These are phyloP conservation scores for Calyptommatus sinebrachiatus DNA, from an alignment of 2,113 vertebrate genomes.

Conservation along the genomic window DNA sequence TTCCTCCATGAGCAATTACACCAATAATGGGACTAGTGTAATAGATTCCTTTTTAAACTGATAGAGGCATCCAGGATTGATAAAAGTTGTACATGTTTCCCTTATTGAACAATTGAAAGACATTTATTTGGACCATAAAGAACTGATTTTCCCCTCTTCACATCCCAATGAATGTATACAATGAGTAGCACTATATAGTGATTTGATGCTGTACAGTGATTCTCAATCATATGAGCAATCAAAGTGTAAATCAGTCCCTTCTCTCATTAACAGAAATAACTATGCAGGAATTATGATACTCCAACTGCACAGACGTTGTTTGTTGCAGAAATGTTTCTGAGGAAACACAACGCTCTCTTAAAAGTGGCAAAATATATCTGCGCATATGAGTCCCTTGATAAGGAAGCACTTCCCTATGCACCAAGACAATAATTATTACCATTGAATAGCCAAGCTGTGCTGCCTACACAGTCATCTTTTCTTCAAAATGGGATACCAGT, in stretches of 20 bases:
- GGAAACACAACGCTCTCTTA: not conserved
- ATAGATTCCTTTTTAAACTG: too few species aligned
- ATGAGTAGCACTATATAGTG: too few species aligned
- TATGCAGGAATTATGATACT: not conserved
- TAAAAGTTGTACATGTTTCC: too few species aligned
- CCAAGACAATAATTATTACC: not conserved
- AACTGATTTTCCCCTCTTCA: too few species aligned
- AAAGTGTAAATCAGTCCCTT: not conserved
- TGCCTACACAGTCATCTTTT: not conserved
- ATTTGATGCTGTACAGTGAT: not conserved
- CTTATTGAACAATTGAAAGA: too few species aligned
- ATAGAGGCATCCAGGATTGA: too few species aligned
- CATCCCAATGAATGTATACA: too few species aligned
- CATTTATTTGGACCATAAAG: too few species aligned
- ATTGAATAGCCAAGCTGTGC: not conserved
- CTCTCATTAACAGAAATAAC: not conserved
- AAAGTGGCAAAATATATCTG: not conserved
- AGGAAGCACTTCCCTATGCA: not conserved
- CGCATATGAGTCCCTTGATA: not conserved
- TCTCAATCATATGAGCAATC: not conserved
- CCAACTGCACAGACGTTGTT: not conserved
- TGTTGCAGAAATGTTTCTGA: not conserved
- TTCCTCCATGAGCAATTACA: too few species aligned
- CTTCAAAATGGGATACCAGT: not conserved
- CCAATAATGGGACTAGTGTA: too few species aligned